Conservation (phyloP, 2,113 vertebrate genomes). For the Mirounga angustirostris region DNA sequence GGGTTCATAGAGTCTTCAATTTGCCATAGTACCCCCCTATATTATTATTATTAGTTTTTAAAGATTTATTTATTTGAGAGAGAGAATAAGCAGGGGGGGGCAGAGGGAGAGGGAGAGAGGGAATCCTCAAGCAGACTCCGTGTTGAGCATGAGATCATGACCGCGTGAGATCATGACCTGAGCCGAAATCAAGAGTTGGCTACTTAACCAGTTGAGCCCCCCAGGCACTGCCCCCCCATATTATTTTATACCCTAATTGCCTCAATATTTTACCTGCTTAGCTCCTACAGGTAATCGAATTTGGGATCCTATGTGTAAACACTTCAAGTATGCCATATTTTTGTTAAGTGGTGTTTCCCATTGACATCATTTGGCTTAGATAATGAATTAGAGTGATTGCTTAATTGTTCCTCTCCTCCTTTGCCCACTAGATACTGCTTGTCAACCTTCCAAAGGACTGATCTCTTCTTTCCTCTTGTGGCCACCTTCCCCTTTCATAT, state of each 20-base stretch:
- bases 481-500: background rate
- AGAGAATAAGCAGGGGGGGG: background rate
- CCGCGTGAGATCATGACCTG: background rate
- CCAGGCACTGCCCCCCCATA: background rate
- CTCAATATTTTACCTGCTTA: background rate
- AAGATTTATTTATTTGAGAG: background rate
- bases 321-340: background rate
- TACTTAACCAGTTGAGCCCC: background rate
- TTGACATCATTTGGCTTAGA: background rate
- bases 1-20: background rate
- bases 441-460: background rate
- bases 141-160: background rate
- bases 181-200: background rate
- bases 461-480: background rate
- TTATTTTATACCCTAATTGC: background rate
- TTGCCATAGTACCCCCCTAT: background rate
- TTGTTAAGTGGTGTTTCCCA: background rate
- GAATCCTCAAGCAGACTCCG: background rate
- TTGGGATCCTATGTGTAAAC: background rate
- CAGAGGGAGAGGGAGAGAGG: background rate
- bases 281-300: background rate
- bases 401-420: background rate
- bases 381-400: constrained; percentile 10
- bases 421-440: background rate
- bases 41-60: background rate